Conservation (phyloP, 2,888 invertebrate genomes). For the Ichneumoninae sp. region DNA sequence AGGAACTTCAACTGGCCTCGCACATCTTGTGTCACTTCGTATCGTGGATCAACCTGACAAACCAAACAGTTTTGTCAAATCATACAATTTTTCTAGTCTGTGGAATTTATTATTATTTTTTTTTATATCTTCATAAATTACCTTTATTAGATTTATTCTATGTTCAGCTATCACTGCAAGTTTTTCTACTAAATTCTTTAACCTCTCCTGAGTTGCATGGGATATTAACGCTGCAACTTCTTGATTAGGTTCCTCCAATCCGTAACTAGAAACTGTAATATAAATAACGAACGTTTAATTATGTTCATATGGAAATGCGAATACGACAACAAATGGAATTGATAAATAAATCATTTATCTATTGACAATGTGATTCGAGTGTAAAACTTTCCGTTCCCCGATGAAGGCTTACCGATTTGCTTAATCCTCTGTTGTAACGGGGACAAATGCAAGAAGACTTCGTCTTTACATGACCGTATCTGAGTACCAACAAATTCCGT, state of each 20-base stretch:
- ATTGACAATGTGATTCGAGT: not conserved
- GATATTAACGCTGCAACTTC: conserved; percentile 96
- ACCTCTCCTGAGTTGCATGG: conserved; percentile 96
- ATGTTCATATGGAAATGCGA: not conserved
- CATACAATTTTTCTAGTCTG: not conserved
- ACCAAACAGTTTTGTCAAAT: conserved; percentile 53
- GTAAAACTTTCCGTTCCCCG: not conserved
- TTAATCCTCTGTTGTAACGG: conserved; percentile 92
- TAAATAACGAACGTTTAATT: not conserved
- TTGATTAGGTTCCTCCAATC: conserved; percentile 92
- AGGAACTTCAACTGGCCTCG: conserved; percentile 97
- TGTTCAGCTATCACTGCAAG: conserved; percentile 97
- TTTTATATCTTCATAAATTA: conserved; percentile 77
- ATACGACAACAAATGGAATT: not conserved
- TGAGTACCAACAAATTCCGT: conserved; percentile 96
- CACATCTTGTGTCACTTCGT: conserved; percentile 95
- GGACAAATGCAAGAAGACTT: conserved; percentile 92
- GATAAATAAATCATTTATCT: conserved; percentile 1
- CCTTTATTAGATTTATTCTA: conserved; percentile 96
- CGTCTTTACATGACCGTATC: conserved; percentile 96
- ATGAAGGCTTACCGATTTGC: conserved; percentile 86
- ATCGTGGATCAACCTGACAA: conserved; percentile 91
- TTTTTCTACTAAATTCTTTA: conserved; percentile 96
- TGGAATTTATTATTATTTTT: not conserved
- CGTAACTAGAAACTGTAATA: conserved; percentile 87